Conservation (phyloP, 1,140 invertebrate species). For the Drosophila kohkoa region DNA sequence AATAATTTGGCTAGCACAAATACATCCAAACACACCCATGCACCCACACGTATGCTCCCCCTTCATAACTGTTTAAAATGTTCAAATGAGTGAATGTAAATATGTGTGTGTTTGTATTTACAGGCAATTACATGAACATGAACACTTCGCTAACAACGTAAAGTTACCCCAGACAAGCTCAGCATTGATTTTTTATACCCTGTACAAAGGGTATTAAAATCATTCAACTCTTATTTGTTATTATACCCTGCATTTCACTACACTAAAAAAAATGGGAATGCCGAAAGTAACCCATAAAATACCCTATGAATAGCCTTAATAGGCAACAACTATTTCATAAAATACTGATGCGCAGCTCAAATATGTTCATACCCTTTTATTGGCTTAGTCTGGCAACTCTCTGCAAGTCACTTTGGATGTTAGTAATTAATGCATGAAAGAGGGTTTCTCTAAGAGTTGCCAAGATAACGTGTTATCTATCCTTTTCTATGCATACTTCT, state of each 20-base stretch:
- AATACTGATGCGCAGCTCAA: not conserved
- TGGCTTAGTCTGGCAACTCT: not conserved
- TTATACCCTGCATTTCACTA: slow-evolving; percentile 2
- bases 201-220: not conserved
- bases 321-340: too few species aligned
- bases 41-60: not conserved
- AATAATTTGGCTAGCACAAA: slow-evolving; percentile 2
- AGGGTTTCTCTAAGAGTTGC: not conserved
- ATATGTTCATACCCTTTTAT: not conserved
- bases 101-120: slow-evolving; percentile 21
- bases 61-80: slow-evolving; percentile 1
- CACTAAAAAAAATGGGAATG: not conserved
- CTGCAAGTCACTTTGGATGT: not conserved
- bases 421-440: not conserved
- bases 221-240: not conserved
- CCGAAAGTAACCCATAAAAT: too few species aligned
- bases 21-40: not conserved
- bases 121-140: slow-evolving; percentile 2
- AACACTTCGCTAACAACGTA: not conserved
- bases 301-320: too few species aligned
- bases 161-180: slow-evolving; percentile 21
- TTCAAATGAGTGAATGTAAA: not conserved
- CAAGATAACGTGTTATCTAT: not conserved
- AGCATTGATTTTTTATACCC: slow-evolving; percentile 19
- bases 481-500: not conserved